These are phyloP conservation scores for Notothenia coriiceps DNA, from an alignment of 2,113 vertebrate species.

Conservation along the genomic window DNA sequence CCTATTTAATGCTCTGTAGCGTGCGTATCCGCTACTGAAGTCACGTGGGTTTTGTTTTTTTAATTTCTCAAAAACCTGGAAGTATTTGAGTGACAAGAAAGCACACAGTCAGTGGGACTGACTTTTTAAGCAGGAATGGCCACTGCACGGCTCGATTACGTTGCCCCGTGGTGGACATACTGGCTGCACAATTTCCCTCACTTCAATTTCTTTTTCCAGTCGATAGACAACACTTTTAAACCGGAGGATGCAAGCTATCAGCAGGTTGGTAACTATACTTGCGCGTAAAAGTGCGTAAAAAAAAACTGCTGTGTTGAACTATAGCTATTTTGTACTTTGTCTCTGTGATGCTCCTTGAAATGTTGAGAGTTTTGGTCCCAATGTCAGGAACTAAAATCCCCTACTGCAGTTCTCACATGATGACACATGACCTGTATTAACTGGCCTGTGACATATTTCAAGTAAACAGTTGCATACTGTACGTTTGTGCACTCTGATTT, in stretches of 20 bases:
- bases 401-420: conserved; percentile 62
- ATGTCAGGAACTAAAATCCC: conserved; percentile 5
- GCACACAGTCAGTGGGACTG: conserved; percentile 23
- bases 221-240: conserved; percentile 85
- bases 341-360: background rate
- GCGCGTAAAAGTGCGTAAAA: conserved; percentile 39
- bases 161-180: conserved; percentile 94
- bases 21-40: background rate
- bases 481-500: background rate
- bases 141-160: conserved; percentile 87
- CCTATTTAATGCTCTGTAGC: conserved; percentile 19
- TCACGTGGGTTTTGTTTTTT: background rate
- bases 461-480: conserved; percentile 6
- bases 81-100: conserved; percentile 21
- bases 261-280: conserved; percentile 84
- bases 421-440: conserved; percentile 74
- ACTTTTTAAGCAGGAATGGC: conserved; percentile 80
- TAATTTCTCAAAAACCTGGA: conserved; percentile 18
- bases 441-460: background rate
- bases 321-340: background rate
- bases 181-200: conserved; percentile 95
- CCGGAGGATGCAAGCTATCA: conserved; percentile 89
- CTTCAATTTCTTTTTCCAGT: conserved; percentile 82
- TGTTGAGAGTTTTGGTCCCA: background rate
- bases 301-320: background rate